A percentile compares a stretch with the other conserved stretches of the same genome.
Conservation (phyloP, 2,113 vertebrate genomes). For the Morone chrysops region DNA sequence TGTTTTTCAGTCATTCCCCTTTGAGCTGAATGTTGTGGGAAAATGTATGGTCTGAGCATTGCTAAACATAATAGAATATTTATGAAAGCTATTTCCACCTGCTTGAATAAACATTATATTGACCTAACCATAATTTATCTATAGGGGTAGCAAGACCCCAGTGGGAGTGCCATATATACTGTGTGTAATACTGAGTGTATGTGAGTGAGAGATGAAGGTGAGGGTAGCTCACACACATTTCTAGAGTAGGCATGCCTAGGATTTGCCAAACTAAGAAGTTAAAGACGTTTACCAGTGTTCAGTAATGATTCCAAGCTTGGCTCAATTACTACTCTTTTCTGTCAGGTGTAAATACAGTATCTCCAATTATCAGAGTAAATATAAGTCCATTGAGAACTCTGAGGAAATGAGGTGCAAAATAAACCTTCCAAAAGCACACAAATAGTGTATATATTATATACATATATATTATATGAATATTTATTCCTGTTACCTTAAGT, state of each 20-base stretch:
- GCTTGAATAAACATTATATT: constrained; percentile 57
- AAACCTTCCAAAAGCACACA: too few species aligned
- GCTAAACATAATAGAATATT: constrained; percentile 71
- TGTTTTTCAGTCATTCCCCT: constrained; percentile 25
- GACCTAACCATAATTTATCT: constrained; percentile 36
- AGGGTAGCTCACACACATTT: constrained; percentile 1
- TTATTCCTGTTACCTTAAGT: too few species aligned
- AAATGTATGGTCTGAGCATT: constrained; percentile 44
- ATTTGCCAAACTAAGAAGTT: constrained; percentile 1
- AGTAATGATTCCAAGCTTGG: background rate
- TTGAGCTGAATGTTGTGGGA: constrained; percentile 19
- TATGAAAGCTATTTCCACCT: constrained; percentile 70
- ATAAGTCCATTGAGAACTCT: too few species aligned
- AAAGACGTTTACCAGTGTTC: constrained; percentile 16
- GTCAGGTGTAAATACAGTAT: too few species aligned
- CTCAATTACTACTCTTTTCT: too few species aligned
- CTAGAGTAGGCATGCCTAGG: background rate
- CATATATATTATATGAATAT: too few species aligned
- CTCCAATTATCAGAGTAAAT: too few species aligned
- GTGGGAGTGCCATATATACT: constrained; percentile 1
- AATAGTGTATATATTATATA: too few species aligned
- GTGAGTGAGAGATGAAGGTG: background rate
- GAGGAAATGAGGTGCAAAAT: too few species aligned
- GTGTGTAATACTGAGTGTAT: too few species aligned
- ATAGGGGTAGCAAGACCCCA: background rate